Base-by-base conservation (phyloP, 2,113 vertebrate species). In the Indicator indicator region DNA sequence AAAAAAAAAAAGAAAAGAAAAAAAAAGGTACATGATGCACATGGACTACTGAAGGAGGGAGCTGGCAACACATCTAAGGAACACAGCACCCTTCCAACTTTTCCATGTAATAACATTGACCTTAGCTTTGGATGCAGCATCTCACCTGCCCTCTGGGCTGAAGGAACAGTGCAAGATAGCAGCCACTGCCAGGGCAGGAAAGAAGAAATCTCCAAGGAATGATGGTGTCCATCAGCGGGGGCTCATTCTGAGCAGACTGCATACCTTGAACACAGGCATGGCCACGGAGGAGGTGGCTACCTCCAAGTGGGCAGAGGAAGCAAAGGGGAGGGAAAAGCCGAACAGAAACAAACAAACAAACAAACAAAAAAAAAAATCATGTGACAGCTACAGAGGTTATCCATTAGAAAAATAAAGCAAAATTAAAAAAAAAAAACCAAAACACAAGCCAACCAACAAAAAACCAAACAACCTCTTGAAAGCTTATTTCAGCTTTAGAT, bases 21-120 rank as follows among this genome's bases (percentile, higher is more conserved):
- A 24, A 59, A 94, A 88, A 95, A 85, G 58, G 75, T 48, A 93
- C 86, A 94, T 30, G 87, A 92, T 90, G 44, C 86, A 97, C 95
- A 96, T 96, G 97, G 97, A 97, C 96, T 96, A 97, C 97, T 96
- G 98, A 97, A 98, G 95, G 96, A 95, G 94, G 97, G 97, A 98
- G 98, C 98, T 97, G 97, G 98, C 96, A 97, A 97, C 95, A 97
- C 78, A 83, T 94, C 88, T 94, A 90, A 96, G 96, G 98, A 98
- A 97, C 94, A 97, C 97, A 98, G 97, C 97, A 96, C 97, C 98
- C 97, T 83, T 88, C 83, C 88, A 95, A 89, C 75, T 95, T 58
- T 94, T 80, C 69, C 88, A 92, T 67, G 86, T 83, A 94, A 93
- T 82, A 89, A 90, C 91, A 95, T 83, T 88, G 91, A 95, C 74